Evolutionary conservation across 2,113 vertebrate genomes (phyloP).

Genomic region (Echinops telfairi): DNA sequence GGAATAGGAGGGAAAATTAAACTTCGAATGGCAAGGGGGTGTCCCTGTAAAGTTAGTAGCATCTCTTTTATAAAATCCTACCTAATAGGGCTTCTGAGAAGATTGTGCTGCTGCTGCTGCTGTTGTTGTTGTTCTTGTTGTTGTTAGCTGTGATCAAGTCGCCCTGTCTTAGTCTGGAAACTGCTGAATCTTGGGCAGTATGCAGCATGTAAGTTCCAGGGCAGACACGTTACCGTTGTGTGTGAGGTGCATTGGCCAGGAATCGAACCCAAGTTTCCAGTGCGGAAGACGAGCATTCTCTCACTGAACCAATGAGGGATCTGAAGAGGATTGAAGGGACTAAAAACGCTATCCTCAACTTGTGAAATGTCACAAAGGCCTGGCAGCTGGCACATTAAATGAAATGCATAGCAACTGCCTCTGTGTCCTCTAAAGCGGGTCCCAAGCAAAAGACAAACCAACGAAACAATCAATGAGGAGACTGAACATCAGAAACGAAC

Average conservation of each 20-base stretch:
- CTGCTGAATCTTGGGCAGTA: background rate
- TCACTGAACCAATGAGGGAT: background rate
- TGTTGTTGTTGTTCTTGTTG: background rate
- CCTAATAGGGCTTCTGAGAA: background rate
- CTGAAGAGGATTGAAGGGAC: background rate
- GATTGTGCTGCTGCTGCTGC: too few relatives aligned
- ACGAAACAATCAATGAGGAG: background rate
- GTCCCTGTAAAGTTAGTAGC: too few relatives aligned
- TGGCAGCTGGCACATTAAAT: background rate
- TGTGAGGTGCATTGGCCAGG: background rate
- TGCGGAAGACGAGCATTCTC: background rate
- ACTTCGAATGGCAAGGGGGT: background rate
- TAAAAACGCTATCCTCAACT: background rate
- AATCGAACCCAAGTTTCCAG: background rate
- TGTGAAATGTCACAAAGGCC: background rate
- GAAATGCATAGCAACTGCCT: fast-evolving
- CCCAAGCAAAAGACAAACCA: background rate
- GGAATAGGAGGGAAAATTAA: background rate
- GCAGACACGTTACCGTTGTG: background rate
- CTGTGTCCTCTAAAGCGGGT: background rate
- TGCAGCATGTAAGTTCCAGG: background rate
- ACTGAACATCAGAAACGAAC: background rate
- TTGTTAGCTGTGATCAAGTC: background rate
- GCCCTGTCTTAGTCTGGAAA: background rate
- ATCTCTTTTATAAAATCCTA: background rate